Percentiles rank a stretch among this genome's conserved stretches.
Conservation (phyloP, 2,888 invertebrate genomes). For the Drepana falcataria region DNA sequence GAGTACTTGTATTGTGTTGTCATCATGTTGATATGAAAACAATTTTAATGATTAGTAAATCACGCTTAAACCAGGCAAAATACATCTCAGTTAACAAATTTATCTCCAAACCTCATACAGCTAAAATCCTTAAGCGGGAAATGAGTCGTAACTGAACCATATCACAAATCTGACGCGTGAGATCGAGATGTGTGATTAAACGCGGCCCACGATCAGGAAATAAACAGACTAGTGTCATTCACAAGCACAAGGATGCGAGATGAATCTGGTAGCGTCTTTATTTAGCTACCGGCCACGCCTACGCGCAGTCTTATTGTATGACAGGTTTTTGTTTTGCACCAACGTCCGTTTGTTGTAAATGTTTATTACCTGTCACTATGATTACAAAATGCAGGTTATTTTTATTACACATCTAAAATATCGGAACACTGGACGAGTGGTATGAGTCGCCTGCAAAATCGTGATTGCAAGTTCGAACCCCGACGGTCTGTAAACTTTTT, state of each 20-base stretch:
- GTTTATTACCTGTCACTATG: slow-evolving; percentile 7
- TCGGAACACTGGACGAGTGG: too few relatives aligned
- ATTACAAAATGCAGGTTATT: too few relatives aligned
- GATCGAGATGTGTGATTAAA: neutral
- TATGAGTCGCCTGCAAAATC: too few relatives aligned
- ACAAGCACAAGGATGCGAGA: slow-evolving; percentile 1
- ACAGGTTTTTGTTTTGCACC: neutral
- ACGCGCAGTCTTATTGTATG: neutral
- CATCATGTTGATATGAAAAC: too few relatives aligned
- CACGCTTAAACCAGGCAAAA: too few relatives aligned
- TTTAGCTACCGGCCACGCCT: slow-evolving; percentile 6
- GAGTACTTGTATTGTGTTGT: too few relatives aligned
- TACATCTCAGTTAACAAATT: neutral
- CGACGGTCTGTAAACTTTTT: too few relatives aligned
- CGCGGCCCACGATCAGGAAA: neutral
- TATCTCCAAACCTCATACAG: neutral
- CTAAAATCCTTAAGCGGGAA: neutral
- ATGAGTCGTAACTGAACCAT: neutral
- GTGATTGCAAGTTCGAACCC: too few relatives aligned
- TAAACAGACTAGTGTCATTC: slow-evolving; percentile 6
- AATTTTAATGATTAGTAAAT: too few relatives aligned
- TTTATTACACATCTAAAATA: too few relatives aligned
- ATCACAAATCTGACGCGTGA: neutral
- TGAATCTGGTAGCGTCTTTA: slow-evolving; percentile 3
- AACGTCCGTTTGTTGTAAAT: neutral